A percentile compares a stretch with the other conserved stretches of the same genome.
Conservation (phyloP, 2,888 invertebrate species). For the Drosophila mayaguana region DNA sequence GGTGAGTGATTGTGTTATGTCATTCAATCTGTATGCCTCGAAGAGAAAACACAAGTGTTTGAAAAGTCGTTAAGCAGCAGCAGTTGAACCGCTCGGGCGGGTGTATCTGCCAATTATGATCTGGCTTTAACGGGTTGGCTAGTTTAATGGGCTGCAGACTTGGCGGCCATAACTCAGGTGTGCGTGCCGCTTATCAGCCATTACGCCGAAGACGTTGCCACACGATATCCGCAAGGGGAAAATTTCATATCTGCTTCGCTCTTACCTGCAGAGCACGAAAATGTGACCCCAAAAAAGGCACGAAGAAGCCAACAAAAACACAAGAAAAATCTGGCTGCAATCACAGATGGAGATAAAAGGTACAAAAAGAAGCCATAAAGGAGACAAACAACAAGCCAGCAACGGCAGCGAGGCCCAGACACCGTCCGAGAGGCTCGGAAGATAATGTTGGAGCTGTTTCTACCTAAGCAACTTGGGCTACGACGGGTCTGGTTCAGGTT, state of each 20-base stretch:
- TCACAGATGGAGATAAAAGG: constrained; percentile 78
- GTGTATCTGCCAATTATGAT: constrained; percentile 52
- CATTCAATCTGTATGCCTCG: constrained; percentile 54
- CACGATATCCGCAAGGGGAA: constrained; percentile 61
- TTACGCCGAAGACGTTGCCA: constrained; percentile 46
- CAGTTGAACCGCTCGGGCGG: neutral
- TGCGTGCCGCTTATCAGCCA: constrained; percentile 68
- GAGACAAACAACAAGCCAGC: constrained; percentile 75
- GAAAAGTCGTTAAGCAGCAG: constrained; percentile 69
- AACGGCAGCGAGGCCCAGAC: constrained; percentile 7
- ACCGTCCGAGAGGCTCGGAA: constrained; percentile 21
- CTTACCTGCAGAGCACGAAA: constrained; percentile 70
- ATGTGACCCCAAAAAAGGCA: constrained; percentile 63
- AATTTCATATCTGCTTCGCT: constrained; percentile 45
- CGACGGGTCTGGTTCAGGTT: constrained; percentile 24
- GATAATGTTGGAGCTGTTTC: constrained; percentile 49
- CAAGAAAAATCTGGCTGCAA: constrained; percentile 70
- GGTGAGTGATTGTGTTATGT: constrained; percentile 11
- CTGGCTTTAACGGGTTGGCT: constrained; percentile 46
- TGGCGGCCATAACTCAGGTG: constrained; percentile 60
- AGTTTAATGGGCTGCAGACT: constrained; percentile 53
- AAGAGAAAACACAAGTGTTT: constrained; percentile 59
- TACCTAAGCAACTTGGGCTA: constrained; percentile 60
- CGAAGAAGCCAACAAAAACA: constrained; percentile 18
- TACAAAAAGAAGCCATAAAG: constrained; percentile 79